Conservation (phyloP, 53 echinoderm and acorn worm species). For the Actinopyga echinites region DNA sequence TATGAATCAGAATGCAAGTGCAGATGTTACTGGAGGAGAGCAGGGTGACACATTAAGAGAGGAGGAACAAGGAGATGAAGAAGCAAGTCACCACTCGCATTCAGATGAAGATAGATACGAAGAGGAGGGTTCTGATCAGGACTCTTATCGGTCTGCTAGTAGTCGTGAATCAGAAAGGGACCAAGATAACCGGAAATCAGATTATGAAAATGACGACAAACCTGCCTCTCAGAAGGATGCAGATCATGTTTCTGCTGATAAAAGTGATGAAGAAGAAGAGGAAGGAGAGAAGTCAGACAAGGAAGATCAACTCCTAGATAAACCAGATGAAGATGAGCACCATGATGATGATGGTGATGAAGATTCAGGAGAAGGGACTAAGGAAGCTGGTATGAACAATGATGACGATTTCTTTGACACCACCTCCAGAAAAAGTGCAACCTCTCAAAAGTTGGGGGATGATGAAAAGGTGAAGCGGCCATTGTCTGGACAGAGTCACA, state of each 20-base stretch:
- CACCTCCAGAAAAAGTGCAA: conserved; percentile 13
- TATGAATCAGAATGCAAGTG: conserved; percentile 70
- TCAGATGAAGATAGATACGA: background rate
- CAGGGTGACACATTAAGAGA: background rate
- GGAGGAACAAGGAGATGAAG: background rate
- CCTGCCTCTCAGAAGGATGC: background rate
- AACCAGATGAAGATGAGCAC: conserved; percentile 27
- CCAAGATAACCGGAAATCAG: background rate
- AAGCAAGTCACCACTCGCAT: background rate
- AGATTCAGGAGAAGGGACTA: background rate
- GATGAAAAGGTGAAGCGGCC: background rate
- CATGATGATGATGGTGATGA: background rate
- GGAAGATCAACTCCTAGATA: background rate
- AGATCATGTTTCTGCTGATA: background rate
- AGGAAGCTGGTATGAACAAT: background rate
- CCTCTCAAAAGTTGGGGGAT: conserved; percentile 27
- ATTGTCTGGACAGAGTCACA: background rate
- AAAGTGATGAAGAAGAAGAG: conserved; percentile 16
- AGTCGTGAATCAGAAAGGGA: background rate
- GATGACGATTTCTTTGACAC: conserved; percentile 52
- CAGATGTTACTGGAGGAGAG: conserved; percentile 18
- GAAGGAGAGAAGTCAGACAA: conserved; percentile 34
- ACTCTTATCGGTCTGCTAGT: background rate
- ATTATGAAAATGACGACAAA: background rate
- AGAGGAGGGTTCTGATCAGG: background rate